A percentile compares a stretch with the other conserved stretches of the same genome.
Conservation (phyloP, 2,888 invertebrate species). For the Pherbina coryleti region DNA sequence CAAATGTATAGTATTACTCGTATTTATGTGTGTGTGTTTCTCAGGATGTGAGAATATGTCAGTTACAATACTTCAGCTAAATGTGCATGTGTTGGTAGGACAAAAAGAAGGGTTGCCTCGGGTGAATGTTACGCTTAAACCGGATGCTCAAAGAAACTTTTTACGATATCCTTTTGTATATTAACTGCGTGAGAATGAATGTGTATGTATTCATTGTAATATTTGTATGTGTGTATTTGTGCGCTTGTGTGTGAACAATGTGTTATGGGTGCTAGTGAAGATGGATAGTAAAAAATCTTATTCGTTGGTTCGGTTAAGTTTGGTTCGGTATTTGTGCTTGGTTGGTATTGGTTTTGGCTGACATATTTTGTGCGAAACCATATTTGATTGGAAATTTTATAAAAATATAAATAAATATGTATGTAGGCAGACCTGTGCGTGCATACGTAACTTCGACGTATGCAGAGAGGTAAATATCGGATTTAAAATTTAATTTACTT, state of each 20-base stretch:
- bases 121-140: background rate
- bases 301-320: background rate
- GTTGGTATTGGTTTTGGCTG: background rate
- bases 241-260: no score
- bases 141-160: background rate
- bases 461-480: no score
- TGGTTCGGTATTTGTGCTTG: background rate
- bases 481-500: no score
- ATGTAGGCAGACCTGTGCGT: no score
- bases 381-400: background rate
- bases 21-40: no score
- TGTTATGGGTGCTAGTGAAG: no score
- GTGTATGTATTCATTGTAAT: no score
- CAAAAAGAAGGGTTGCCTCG: background rate
- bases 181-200: background rate
- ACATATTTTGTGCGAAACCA: background rate
- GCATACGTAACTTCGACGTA: no score
- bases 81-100: background rate
- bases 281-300: no score
- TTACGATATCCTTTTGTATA: background rate
- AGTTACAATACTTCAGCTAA: background rate
- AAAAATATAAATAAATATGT: background rate
- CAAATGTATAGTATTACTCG: no score
- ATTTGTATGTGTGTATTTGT: background rate
- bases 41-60: background rate